Base-by-base conservation (phyloP, 2,113 vertebrate species). In the Sorex fumeus region DNA sequence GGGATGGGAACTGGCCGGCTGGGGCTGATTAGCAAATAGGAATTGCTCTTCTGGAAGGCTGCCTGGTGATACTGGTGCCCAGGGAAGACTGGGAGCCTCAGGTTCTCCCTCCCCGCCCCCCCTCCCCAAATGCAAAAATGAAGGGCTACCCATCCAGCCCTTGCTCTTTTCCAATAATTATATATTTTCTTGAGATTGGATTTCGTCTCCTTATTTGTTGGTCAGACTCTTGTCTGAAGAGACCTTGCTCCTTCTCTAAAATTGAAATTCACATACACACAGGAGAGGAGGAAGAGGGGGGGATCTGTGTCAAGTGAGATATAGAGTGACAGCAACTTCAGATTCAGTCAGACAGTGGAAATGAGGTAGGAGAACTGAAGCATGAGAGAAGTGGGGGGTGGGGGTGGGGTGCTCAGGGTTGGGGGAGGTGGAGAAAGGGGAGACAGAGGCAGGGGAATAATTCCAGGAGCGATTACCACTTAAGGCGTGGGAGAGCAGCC, bases 131-230 rank as follows among this genome's bases (percentile, higher is more conserved):
- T 1, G 43, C 91, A 71, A 79, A 62, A 90, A 94, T 71, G 40
- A 90, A 87, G 80, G 69, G 30, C 78, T 66, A 89, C 78, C 40
- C 36, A 28, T 85, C 76, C 78, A 70, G 16, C 19, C 50, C 27
- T 71, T 60, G 6, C 28, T 57, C 60, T 93, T 75, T 45, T 45
- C 53, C 71, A 0, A 57, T 43, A 84, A 90, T 30, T 57, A 66
- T 90, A 87, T 86, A 60, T 69, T 84, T 86, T 77, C 67, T 71
- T 89, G 84, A 27, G 5, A 0, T 74, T 84, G 82, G 53, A 40
- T 72, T 96, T 88, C 95, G 70, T 96, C 91, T 81, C 40, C 66
- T 95, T 89, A 30, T 85, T 90, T 93, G 80, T 85, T 60, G 18
- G 66, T 87, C 57, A 85, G 76, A 84, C 15, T 77, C 79, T 91